Percentiles rank a stretch among this genome's conserved stretches.
Evolutionary conservation across 1,140 invertebrate genomes (phyloP).

Genomic region (Drosophila rhopaloa): DNA sequence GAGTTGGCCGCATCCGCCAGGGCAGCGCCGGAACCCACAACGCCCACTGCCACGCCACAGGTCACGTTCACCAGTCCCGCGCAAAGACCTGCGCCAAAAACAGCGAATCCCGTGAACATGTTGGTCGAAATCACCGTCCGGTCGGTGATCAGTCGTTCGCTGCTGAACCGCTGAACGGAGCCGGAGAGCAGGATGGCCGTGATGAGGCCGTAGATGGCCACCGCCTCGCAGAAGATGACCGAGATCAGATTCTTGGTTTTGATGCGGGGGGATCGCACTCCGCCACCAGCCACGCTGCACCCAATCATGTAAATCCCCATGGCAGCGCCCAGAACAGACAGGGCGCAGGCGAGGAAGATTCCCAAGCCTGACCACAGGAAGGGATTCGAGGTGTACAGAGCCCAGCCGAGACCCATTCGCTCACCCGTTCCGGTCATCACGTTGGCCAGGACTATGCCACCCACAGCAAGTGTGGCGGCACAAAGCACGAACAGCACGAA

Average conservation of each 20-base stretch:
- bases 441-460: slow-evolving; percentile 89
- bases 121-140: slow-evolving; percentile 85
- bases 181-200: slow-evolving; percentile 98
- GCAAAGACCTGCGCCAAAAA: slow-evolving; percentile 96
- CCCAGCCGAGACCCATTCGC: slow-evolving; percentile 95
- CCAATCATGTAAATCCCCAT: slow-evolving; percentile 99
- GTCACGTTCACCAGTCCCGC: slow-evolving; percentile 97
- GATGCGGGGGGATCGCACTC: slow-evolving; percentile 98
- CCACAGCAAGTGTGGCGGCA: slow-evolving; percentile 84
- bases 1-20: slow-evolving; percentile 98
- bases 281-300: slow-evolving; percentile 97
- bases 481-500: slow-evolving; percentile 62
- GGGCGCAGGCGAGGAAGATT: slow-evolving; percentile 95
- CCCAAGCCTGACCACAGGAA: slow-evolving; percentile 97
- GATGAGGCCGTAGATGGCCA: slow-evolving; percentile 99
- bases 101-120: slow-evolving; percentile 93
- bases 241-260: slow-evolving; percentile 99
- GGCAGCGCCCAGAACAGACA: slow-evolving; percentile 98
- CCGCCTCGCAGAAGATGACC: slow-evolving; percentile 99
- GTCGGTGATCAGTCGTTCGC: slow-evolving; percentile 40
- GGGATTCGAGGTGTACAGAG: slow-evolving; percentile 92
- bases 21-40: slow-evolving; percentile 98
- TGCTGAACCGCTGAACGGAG: slow-evolving; percentile 87
- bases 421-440: slow-evolving; percentile 93
- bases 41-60: slow-evolving; percentile 97